Percentiles rank a stretch among this genome's conserved stretches.
phyloP scores from a whole-genome alignment of 92 coral and sea anemone species.

The Epizoanthus ramosus region DNA sequence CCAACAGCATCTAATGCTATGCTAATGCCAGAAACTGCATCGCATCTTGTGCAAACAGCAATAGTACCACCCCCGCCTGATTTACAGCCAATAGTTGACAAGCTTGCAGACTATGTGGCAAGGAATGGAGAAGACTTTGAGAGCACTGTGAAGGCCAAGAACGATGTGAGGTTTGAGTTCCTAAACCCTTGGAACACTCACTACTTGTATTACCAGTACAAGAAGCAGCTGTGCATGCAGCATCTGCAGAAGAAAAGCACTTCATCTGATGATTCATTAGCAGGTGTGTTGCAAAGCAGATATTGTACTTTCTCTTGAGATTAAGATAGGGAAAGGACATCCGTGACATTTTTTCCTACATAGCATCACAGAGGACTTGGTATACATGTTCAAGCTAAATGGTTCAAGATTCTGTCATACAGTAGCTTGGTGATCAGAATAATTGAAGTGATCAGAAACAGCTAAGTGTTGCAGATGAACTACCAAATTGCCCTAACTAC shows the following conservation, averaged over 20 bases:
- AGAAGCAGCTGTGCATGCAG: slow-evolving; percentile 58
- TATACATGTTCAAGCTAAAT: no score
- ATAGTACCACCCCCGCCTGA: slow-evolving; percentile 98
- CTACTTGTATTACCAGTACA: slow-evolving; percentile 81
- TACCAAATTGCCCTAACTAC: no score
- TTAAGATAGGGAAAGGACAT: no score
- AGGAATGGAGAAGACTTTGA: slow-evolving; percentile 95
- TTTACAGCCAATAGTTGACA: slow-evolving; percentile 92
- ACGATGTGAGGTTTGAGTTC: slow-evolving; percentile 91
- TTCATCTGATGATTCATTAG: not conserved
- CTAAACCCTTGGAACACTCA: slow-evolving; percentile 90
- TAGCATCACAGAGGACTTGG: no score
- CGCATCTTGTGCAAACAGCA: slow-evolving; percentile 42
- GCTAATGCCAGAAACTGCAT: slow-evolving; percentile 30
- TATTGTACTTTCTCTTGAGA: no score
- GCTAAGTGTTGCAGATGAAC: no score
- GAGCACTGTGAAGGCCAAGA: slow-evolving; percentile 83
- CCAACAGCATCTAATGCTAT: slow-evolving; percentile 4
- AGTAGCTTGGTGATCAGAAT: no score
- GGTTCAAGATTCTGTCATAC: no score
- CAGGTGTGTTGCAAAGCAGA: no score
- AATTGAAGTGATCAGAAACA: no score
- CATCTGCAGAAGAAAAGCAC: slow-evolving; percentile 36
- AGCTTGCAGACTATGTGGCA: slow-evolving; percentile 92
- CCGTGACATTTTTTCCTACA: no score